Conservation (phyloP, 2,113 vertebrate genomes). For the Barnardius zonarius region DNA sequence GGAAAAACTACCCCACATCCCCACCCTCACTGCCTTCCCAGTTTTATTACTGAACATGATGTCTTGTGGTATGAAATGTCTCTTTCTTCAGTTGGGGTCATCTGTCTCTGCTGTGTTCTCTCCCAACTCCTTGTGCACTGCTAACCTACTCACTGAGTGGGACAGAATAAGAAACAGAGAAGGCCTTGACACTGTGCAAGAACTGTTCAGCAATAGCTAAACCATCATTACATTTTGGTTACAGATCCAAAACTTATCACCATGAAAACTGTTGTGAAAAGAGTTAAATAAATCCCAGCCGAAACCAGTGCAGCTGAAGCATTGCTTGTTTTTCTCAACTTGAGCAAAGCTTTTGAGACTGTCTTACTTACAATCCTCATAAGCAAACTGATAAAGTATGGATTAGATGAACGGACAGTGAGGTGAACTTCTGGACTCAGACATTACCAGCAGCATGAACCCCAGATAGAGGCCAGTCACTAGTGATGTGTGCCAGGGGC, state of each 20-base stretch:
- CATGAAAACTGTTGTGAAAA: background rate
- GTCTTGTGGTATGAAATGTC: background rate
- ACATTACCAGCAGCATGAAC: background rate
- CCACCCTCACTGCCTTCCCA: background rate
- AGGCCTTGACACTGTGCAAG: background rate
- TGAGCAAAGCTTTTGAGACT: background rate
- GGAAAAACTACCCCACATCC: background rate
- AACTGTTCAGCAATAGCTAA: background rate
- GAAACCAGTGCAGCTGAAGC: background rate
- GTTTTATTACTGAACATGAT: background rate
- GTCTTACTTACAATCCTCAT: background rate
- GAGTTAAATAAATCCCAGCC: background rate
- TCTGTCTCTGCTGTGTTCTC: background rate
- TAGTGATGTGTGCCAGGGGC: background rate
- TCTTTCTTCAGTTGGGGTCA: background rate
- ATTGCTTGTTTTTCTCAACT: background rate
- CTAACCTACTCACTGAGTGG: background rate
- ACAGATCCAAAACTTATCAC: background rate
- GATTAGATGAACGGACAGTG: background rate
- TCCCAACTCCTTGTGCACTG: background rate
- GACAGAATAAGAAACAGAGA: background rate
- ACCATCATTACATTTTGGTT: background rate
- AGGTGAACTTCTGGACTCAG: background rate
- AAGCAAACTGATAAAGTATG: background rate
- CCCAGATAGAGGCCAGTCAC: background rate